phyloP scores from a whole-genome alignment of 2,797 vertebrate species.

The Esox lucius region DNA sequence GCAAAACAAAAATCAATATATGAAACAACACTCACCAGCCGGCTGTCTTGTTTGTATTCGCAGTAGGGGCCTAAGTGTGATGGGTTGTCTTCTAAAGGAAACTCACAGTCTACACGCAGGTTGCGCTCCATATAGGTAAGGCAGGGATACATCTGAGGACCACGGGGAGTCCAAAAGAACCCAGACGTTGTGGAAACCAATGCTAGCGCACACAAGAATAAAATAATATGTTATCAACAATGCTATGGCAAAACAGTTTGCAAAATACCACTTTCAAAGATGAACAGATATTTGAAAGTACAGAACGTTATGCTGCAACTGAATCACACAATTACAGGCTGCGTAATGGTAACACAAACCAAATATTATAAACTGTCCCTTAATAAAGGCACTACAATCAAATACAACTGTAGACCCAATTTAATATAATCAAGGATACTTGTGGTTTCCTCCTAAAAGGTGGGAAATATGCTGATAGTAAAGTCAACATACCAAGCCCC shows the following conservation, averaged over 20 bases:
- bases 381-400: too few species aligned
- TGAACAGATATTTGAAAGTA: too few species aligned
- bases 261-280: too few species aligned
- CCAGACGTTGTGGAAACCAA: slow-evolving; percentile 60
- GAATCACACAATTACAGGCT: too few species aligned
- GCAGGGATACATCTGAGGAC: slow-evolving; percentile 81
- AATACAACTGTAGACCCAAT: too few species aligned
- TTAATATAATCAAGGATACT: too few species aligned
- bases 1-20: not conserved
- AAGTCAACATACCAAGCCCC: too few species aligned
- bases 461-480: not conserved
- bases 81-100: slow-evolving; percentile 67
- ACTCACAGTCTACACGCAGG: slow-evolving; percentile 79
- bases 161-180: slow-evolving; percentile 71
- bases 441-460: too few species aligned
- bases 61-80: slow-evolving; percentile 73
- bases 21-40: slow-evolving; percentile 63
- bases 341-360: too few species aligned
- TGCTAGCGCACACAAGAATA: slow-evolving; percentile 29
- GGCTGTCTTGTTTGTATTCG: slow-evolving; percentile 79
- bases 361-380: too few species aligned
- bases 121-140: slow-evolving; percentile 78
- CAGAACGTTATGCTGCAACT: too few species aligned
- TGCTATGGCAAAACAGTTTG: too few species aligned
- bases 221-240: not conserved